A percentile compares a stretch with the other conserved stretches of the same genome.
Evolutionary conservation across 2,797 vertebrate genomes (phyloP).

Genomic region (Poeciliopsis turneri): DNA sequence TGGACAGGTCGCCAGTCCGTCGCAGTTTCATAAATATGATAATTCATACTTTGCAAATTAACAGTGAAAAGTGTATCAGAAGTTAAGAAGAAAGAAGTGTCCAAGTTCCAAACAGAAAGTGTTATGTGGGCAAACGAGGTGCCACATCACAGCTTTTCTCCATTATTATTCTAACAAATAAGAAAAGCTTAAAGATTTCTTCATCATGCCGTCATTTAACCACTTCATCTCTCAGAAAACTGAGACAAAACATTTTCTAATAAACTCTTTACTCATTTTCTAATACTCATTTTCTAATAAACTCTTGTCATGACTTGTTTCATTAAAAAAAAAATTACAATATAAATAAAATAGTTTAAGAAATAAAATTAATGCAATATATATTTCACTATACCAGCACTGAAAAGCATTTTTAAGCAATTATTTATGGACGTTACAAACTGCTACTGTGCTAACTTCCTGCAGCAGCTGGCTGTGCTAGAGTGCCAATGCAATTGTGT

Average conservation of each 20-base stretch:
- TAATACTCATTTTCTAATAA: background rate
- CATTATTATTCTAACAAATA: background rate
- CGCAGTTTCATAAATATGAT: background rate
- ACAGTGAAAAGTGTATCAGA: background rate
- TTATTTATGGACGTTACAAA: background rate
- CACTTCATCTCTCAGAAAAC: background rate
- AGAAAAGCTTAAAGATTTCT: background rate
- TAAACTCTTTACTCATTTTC: background rate
- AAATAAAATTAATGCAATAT: background rate
- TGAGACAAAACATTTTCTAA: background rate
- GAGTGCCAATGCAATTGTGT: background rate
- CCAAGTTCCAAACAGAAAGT: background rate
- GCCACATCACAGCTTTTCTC: background rate
- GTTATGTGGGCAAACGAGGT: background rate
- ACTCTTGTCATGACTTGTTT: background rate
- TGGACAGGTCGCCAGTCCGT: too few relatives aligned
- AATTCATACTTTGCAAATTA: background rate
- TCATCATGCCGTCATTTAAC: background rate
- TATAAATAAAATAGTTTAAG: background rate
- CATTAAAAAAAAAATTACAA: background rate
- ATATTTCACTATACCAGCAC: background rate
- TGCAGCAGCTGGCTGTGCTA: background rate
- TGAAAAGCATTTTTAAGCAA: background rate
- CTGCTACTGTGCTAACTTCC: background rate
- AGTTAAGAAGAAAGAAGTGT: background rate